Evolutionary conservation across 1,140 invertebrate genomes (phyloP).

Genomic region (Protaetia brevitarsis): DNA sequence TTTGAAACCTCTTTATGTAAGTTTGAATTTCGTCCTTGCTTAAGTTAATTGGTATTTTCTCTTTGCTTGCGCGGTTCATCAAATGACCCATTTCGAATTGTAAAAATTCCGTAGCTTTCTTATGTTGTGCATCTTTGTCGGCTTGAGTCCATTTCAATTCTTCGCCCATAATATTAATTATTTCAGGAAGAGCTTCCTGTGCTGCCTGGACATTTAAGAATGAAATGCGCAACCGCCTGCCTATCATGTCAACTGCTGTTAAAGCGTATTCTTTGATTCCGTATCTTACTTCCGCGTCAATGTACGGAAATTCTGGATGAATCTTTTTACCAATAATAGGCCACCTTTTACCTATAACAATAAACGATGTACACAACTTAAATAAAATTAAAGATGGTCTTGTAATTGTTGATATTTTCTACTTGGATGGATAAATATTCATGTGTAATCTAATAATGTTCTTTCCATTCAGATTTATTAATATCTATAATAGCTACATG

Average conservation of each 20-base stretch:
- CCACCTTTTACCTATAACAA: slow-evolving; percentile 73
- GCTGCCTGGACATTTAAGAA: slow-evolving; percentile 97
- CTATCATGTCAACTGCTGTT: slow-evolving; percentile 95
- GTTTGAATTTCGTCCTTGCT: slow-evolving; percentile 91
- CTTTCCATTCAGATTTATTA: too few relatives aligned
- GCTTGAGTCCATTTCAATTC: slow-evolving; percentile 88
- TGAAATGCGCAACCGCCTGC: slow-evolving; percentile 84
- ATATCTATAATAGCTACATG: too few relatives aligned
- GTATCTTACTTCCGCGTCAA: slow-evolving; percentile 95
- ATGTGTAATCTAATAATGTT: too few relatives aligned
- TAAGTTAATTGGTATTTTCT: slow-evolving; percentile 89
- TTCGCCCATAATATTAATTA: slow-evolving; percentile 95
- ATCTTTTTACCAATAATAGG: slow-evolving; percentile 93
- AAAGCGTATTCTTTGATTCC: slow-evolving; percentile 95
- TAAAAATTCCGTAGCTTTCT: slow-evolving; percentile 79
- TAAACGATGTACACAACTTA: background rate
- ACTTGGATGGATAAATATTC: too few relatives aligned
- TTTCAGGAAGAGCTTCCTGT: slow-evolving; percentile 87
- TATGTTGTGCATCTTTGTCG: slow-evolving; percentile 65
- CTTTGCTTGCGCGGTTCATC: slow-evolving; percentile 82
- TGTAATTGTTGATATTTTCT: too few relatives aligned
- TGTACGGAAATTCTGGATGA: slow-evolving; percentile 97
- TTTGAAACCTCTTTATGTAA: slow-evolving; percentile 93
- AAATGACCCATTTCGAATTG: slow-evolving; percentile 95
- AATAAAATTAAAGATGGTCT: too few relatives aligned